Conservation (phyloP, 2,113 vertebrate species). For the Trematomus loennbergii region DNA sequence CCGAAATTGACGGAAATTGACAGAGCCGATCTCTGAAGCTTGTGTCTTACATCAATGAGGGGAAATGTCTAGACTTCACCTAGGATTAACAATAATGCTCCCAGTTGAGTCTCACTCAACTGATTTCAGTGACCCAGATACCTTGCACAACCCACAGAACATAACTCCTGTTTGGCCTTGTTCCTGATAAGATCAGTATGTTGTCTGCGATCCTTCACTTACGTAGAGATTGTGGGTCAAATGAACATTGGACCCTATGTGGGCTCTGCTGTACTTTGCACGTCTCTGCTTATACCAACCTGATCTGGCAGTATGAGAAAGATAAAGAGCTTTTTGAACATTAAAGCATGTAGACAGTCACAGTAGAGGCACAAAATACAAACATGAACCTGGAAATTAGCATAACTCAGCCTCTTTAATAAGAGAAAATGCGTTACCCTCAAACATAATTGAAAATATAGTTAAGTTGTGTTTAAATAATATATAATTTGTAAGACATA, state of each 20-base stretch:
- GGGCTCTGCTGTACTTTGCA: neutral
- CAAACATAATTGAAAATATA: too few species aligned
- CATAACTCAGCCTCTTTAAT: too few species aligned
- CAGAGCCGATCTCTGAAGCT: neutral
- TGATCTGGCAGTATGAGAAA: too few species aligned
- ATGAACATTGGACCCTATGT: neutral
- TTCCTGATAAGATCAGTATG: conserved; percentile 18
- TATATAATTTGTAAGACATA: too few species aligned
- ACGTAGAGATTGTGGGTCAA: neutral
- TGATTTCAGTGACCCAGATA: neutral
- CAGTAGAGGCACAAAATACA: too few species aligned
- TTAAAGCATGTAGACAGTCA: too few species aligned
- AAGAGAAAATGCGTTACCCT: too few species aligned
- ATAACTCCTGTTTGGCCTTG: conserved; percentile 8
- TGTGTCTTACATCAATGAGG: neutral
- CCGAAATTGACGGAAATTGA: conserved; percentile 2
- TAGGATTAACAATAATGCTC: neutral
- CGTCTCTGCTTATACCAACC: neutral
- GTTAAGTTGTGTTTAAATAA: too few species aligned
- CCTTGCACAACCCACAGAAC: conserved; percentile 32
- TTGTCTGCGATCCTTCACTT: conserved; percentile 7
- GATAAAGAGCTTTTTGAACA: too few species aligned
- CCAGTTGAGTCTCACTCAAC: conserved; percentile 1
- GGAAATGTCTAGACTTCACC: neutral
- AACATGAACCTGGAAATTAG: too few species aligned